Conservation (phyloP, 1,140 invertebrate genomes). For the Cotesia chilonis region DNA sequence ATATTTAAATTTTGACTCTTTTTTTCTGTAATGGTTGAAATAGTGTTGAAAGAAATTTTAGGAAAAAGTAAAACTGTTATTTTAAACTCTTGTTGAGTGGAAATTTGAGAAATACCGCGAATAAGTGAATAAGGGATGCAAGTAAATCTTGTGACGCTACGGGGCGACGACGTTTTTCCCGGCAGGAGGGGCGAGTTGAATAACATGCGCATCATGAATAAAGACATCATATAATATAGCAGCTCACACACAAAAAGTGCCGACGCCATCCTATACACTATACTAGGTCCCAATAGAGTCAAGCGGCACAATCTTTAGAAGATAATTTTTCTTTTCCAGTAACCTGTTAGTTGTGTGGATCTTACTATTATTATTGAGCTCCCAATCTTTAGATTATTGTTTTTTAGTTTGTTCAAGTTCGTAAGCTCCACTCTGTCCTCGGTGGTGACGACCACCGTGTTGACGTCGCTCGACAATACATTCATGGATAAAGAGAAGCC, state of each 20-base stretch:
- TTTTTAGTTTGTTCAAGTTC: too few relatives aligned
- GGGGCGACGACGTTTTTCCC: slow-evolving; percentile 61
- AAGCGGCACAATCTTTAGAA: too few relatives aligned
- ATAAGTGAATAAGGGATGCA: slow-evolving; percentile 45
- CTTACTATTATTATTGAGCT: too few relatives aligned
- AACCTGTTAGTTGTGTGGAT: neutral
- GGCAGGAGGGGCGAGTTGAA: slow-evolving; percentile 47
- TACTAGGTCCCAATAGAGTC: too few relatives aligned
- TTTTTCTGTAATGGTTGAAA: too few relatives aligned
- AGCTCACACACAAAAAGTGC: slow-evolving; percentile 41
- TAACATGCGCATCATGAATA: slow-evolving; percentile 45
- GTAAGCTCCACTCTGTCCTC: neutral
- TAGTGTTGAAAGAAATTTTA: too few relatives aligned
- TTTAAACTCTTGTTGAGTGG: too few relatives aligned
- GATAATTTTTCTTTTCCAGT: slow-evolving; percentile 15
- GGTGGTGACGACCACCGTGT: slow-evolving; percentile 14
- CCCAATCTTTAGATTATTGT: too few relatives aligned
- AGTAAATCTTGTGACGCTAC: slow-evolving; percentile 56
- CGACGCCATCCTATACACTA: neutral
- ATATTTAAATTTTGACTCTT: too few relatives aligned
- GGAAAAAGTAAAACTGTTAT: too few relatives aligned
- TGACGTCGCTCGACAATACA: neutral
- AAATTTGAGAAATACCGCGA: slow-evolving; percentile 28
- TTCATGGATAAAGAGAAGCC: neutral
- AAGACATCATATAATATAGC: slow-evolving; percentile 55